phyloP scores from a whole-genome alignment of 2,113 vertebrate genomes.

The Geococcyx californianus region DNA sequence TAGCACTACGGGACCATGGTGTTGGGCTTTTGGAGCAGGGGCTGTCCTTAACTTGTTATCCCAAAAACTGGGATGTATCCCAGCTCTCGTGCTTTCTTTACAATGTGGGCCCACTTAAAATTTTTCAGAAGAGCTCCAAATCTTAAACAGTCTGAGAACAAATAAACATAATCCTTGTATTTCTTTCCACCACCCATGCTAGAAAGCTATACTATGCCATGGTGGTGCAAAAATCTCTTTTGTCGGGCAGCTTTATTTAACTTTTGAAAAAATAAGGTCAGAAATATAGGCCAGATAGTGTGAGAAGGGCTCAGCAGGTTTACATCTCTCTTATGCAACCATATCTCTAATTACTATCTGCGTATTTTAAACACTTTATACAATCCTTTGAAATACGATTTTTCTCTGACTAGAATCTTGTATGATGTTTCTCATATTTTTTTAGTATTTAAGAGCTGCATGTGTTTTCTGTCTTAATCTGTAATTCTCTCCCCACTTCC shows the following conservation, averaged over 20 bases:
- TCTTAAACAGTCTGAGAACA: background rate
- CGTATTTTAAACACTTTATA: slow-evolving; percentile 20
- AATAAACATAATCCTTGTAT: background rate
- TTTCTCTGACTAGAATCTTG: background rate
- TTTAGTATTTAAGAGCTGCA: background rate
- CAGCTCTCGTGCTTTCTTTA: background rate
- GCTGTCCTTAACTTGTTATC: background rate
- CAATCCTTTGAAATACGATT: background rate
- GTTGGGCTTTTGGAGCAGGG: background rate
- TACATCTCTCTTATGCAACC: slow-evolving; percentile 17
- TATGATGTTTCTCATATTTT: background rate
- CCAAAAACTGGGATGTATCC: background rate
- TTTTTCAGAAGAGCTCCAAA: background rate
- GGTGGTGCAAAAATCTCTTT: background rate
- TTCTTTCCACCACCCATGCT: background rate
- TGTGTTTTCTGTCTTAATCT: background rate
- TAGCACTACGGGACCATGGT: background rate
- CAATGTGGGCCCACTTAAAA: fast-evolving
- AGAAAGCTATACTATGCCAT: background rate
- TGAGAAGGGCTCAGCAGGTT: slow-evolving; percentile 37
- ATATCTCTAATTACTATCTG: slow-evolving; percentile 49
- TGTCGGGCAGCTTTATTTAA: slow-evolving; percentile 48
- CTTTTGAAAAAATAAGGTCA: slow-evolving; percentile 30
- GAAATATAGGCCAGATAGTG: slow-evolving; percentile 50
- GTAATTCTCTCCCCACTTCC: background rate